These are phyloP conservation scores for Melitaea cinxia DNA, from an alignment of 1,140 invertebrate genomes.

Conservation along the genomic window DNA sequence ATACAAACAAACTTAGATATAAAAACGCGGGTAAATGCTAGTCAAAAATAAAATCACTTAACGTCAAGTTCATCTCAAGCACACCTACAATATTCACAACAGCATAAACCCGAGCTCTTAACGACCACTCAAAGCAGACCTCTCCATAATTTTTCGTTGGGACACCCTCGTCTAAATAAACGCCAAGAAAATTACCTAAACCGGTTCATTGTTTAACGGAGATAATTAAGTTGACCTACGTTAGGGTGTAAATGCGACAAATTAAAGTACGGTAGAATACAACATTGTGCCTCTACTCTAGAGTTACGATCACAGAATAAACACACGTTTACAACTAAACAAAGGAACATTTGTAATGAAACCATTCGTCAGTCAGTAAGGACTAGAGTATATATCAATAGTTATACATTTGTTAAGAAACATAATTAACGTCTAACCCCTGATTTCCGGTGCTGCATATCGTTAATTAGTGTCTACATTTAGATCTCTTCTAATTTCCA, in stretches of 20 bases:
- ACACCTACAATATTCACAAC: slow-evolving; percentile 1
- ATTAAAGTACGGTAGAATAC: not conserved
- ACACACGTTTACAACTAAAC: too few relatives aligned
- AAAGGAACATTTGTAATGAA: too few relatives aligned
- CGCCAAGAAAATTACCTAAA: slow-evolving; percentile 6
- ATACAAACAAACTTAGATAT: too few relatives aligned
- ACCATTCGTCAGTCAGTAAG: too few relatives aligned
- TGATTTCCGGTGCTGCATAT: too few relatives aligned
- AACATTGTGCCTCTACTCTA: not conserved
- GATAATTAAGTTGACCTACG: not conserved
- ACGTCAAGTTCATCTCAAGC: not conserved
- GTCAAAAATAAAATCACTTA: not conserved
- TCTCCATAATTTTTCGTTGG: not conserved
- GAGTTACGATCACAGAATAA: not conserved
- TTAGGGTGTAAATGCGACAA: not conserved
- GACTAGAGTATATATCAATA: too few relatives aligned
- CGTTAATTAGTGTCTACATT: too few relatives aligned
- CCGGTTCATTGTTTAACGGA: slow-evolving; percentile 3
- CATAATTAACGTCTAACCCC: too few relatives aligned
- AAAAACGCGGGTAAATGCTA: not conserved
- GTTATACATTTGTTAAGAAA: too few relatives aligned
- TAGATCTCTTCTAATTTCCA: too few relatives aligned
- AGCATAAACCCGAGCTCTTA: not conserved
- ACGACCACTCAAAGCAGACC: not conserved
- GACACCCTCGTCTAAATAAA: slow-evolving; percentile 6